phyloP scores from a whole-genome alignment of 1,140 invertebrate genomes.

The Zaprionus vittiger region DNA sequence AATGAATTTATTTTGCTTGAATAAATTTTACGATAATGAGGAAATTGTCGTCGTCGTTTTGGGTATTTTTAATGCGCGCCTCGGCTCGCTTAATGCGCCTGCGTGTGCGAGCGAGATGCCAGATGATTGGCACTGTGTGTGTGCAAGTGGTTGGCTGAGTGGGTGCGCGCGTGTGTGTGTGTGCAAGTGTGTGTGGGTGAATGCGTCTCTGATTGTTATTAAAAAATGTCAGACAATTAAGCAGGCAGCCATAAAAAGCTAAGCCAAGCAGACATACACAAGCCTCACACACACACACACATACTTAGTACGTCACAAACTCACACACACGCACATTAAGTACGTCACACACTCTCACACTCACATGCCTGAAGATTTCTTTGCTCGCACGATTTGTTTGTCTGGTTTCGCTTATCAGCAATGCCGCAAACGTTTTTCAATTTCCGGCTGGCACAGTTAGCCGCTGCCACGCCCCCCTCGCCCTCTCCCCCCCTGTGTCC shows the following conservation, averaged over 20 bases:
- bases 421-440: conserved; percentile 82
- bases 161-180: background rate
- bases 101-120: conserved; percentile 45
- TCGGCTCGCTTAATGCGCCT: conserved; percentile 52
- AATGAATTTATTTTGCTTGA: conserved; percentile 85
- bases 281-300: background rate
- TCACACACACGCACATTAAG: background rate
- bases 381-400: conserved; percentile 23
- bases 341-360: background rate
- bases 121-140: background rate
- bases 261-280: background rate
- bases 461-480: conserved; percentile 33
- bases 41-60: conserved; percentile 84
- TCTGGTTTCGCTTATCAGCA: conserved; percentile 62
- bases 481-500: background rate
- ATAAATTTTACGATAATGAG: conserved; percentile 85
- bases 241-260: conserved; percentile 30
- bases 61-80: conserved; percentile 83
- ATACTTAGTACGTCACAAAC: background rate
- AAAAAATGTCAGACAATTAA: conserved; percentile 53
- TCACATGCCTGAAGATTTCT: background rate
- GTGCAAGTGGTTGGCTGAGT: background rate
- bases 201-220: conserved; percentile 23
- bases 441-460: conserved; percentile 76
- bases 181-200: conserved; percentile 6